Percentiles rank a stretch among this genome's conserved stretches.
Evolutionary conservation across 2,797 vertebrate genomes (phyloP).

Genomic region (Poeciliopsis gracilis): DNA sequence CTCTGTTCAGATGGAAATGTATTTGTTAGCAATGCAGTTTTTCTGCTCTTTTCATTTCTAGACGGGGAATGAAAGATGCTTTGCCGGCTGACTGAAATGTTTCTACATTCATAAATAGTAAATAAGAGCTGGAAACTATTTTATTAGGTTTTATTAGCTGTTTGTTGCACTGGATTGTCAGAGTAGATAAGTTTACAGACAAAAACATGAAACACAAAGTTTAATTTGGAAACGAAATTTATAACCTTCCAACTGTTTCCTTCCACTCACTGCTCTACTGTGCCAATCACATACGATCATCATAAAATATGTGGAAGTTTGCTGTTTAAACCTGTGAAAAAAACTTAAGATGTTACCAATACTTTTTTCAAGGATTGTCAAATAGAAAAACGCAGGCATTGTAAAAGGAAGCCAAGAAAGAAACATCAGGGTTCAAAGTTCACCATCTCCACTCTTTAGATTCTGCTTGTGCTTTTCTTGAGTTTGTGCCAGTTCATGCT

Average conservation of each 20-base stretch:
- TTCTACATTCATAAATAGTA: neutral
- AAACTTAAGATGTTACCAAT: neutral
- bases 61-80: neutral
- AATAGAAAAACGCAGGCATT: neutral
- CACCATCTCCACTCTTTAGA: conserved; percentile 13
- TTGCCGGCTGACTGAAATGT: neutral
- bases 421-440: conserved; percentile 18
- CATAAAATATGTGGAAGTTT: neutral
- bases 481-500: conserved; percentile 33
- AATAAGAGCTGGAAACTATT: neutral
- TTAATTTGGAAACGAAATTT: neutral
- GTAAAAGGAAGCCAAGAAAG: conserved; percentile 15
- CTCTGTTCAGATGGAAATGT: neutral
- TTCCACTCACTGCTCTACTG: neutral
- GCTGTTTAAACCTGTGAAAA: neutral
- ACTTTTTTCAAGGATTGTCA: neutral
- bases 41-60: neutral
- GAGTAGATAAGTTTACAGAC: neutral
- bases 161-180: neutral
- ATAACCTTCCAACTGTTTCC: neutral
- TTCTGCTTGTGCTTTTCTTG: conserved; percentile 33
- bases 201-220: neutral
- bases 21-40: neutral
- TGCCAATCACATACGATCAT: neutral
- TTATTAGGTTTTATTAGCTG: neutral